Percentiles rank a stretch among this genome's conserved stretches.
These are phyloP conservation scores for Eristalis arbustorum DNA, from an alignment of 2,888 invertebrate species.

Conservation along the genomic window DNA sequence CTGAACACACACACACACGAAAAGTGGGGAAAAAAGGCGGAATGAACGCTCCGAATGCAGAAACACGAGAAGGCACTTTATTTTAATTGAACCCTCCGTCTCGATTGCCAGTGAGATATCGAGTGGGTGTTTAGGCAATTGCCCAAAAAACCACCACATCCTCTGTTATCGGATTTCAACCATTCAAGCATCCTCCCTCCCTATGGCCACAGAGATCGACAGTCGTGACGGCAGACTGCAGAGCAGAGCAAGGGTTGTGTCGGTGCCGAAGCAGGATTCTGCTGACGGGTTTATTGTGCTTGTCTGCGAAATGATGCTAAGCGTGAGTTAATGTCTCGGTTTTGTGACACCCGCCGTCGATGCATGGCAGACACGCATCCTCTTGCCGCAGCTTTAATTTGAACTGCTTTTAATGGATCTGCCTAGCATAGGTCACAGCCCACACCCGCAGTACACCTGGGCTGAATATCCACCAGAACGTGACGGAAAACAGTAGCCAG, in stretches of 20 bases:
- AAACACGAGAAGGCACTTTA: slow-evolving; percentile 70
- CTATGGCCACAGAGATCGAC: slow-evolving; percentile 35
- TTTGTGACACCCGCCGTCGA: neutral
- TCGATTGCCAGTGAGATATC: slow-evolving; percentile 52
- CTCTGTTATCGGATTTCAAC: slow-evolving; percentile 56
- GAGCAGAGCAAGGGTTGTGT: neutral
- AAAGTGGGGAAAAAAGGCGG: neutral
- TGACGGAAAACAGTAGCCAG: neutral
- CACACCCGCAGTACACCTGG: too few species aligned
- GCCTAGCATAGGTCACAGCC: neutral
- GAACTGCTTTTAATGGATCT: slow-evolving; percentile 11
- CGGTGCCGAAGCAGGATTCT: slow-evolving; percentile 3
- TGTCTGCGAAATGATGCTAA: neutral
- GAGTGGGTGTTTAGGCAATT: slow-evolving; percentile 62
- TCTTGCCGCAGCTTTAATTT: slow-evolving; percentile 15
- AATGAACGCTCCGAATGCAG: slow-evolving; percentile 26
- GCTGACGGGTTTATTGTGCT: slow-evolving; percentile 18
- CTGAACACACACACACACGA: neutral
- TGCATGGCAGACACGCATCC: neutral
- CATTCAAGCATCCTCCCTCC: neutral
- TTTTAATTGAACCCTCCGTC: slow-evolving; percentile 68
- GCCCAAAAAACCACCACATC: slow-evolving; percentile 22
- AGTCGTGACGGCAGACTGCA: neutral
- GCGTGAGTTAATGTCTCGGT: slow-evolving; percentile 6
- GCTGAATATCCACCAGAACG: neutral